Conservation (phyloP, 2,888 invertebrate species). For the Calameuta filiformis region DNA sequence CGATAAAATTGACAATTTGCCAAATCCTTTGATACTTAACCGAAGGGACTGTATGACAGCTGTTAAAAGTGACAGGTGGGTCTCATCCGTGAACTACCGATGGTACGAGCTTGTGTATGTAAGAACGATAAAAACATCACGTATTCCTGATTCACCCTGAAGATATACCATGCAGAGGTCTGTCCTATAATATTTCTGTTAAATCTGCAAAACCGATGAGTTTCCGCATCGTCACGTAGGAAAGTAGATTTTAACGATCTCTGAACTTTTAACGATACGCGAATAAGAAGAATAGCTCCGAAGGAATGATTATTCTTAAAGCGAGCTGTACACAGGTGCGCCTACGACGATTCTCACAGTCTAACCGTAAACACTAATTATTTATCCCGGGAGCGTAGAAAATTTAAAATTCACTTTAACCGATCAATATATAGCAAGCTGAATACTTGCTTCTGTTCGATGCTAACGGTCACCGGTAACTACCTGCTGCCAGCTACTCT, state of each 20-base stretch:
- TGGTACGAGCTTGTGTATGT: not conserved
- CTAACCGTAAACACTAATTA: not conserved
- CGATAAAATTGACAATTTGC: not conserved
- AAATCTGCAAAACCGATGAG: not conserved
- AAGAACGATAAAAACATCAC: not conserved
- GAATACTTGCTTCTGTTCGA: not conserved
- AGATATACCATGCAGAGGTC: not conserved
- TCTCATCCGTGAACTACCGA: not conserved
- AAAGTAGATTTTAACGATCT: not conserved
- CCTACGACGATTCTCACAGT: not conserved
- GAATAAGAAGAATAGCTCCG: not conserved
- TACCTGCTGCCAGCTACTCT: not conserved
- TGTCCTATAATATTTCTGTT: not conserved
- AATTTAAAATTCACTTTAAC: not conserved
- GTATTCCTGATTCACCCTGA: not conserved
- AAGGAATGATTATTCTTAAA: not conserved
- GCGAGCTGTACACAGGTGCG: not conserved
- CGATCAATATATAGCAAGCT: not conserved
- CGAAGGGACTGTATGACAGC: not conserved
- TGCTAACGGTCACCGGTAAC: not conserved
- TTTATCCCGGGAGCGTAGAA: not conserved
- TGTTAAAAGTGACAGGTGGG: not conserved
- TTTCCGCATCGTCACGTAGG: not conserved
- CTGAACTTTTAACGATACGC: not conserved
- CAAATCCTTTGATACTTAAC: not conserved